phyloP scores from a whole-genome alignment of 1,140 invertebrate genomes.

The Drusus annulatus region DNA sequence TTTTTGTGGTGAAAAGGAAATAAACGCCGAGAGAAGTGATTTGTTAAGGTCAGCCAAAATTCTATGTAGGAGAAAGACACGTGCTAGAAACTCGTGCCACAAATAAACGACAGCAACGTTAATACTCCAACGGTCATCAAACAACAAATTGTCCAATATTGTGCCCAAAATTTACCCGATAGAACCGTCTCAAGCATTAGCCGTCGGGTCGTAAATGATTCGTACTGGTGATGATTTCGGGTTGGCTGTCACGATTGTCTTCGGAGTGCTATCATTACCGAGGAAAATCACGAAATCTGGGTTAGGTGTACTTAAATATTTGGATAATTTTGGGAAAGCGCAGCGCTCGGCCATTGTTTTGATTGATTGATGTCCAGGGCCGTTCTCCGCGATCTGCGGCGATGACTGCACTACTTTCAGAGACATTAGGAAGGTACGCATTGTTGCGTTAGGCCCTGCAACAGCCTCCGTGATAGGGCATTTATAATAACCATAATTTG shows the following conservation, averaged over 20 bases:
- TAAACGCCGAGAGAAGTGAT: too few species aligned
- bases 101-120: too few species aligned
- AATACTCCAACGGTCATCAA: too few species aligned
- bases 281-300: slow-evolving; percentile 7
- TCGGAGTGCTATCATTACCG: slow-evolving; percentile 1
- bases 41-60: too few species aligned
- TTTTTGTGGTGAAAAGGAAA: too few species aligned
- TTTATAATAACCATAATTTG: slow-evolving; percentile 4
- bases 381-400: background rate
- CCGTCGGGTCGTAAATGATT: background rate
- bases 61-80: too few species aligned
- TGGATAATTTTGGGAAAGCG: slow-evolving; percentile 22
- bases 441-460: background rate
- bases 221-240: slow-evolving; percentile 1
- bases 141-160: too few species aligned
- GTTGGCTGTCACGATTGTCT: slow-evolving; percentile 2
- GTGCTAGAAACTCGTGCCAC: too few species aligned
- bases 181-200: too few species aligned
- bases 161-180: too few species aligned
- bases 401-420: slow-evolving; percentile 6
- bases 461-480: slow-evolving; percentile 4
- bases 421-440: background rate
- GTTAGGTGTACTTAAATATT: background rate
- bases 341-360: background rate
- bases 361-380: slow-evolving; percentile 3